Evolutionary conservation across 2,797 vertebrate genomes (phyloP), one percentile per base, ranked within the genome.

Genomic region (Betta splendens): DNA sequence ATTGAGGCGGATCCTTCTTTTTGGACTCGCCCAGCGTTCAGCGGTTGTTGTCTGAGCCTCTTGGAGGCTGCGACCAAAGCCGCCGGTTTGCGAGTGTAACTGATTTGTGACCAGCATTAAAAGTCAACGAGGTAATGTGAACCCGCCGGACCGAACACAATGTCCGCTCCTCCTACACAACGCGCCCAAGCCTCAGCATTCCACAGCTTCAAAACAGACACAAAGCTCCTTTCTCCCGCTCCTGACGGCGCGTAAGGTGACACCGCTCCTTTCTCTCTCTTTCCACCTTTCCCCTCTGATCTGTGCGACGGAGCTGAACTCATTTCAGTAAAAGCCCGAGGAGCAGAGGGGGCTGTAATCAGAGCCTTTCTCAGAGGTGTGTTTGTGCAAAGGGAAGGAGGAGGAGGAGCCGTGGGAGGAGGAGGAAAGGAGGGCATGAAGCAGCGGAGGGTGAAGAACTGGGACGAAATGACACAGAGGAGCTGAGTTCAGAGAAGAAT

Each of bases 321-420:
- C 3, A 26, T 55, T 68, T 50, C 54, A 64, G 55, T 26, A 31
- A 56, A 32, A 58, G 53, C 64, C 57, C n/a, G 4, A 13, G 10
- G 47, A 45, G 31, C 15, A 50, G 32, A 29, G 52, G 43, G 56
- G 51, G 71, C 55, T 88, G 81, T 80, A 85, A 85, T 65, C 75
- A 55, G 85, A 85, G 81, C 77, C 25, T 23, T 13, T 65, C 54
- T 70, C 18, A 0, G 69, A 77, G 74, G 70, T 6, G 5, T 79
- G 81, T 80, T 77, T 75, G 73, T 65, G 72, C 61, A 57, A 1
- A 16, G 39, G 36, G 45, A 50, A 64, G 55, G 56, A 61, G 22
- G 50, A 63, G 43, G 43, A 26, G 36, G 60, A 73, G 63, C 39
- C 16, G 43, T n/a, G n/a, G n/a, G n/a, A n/a, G 67, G 44, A 9